phyloP scores from a whole-genome alignment of 1,140 invertebrate species.

The Cryptotermes secundus region DNA sequence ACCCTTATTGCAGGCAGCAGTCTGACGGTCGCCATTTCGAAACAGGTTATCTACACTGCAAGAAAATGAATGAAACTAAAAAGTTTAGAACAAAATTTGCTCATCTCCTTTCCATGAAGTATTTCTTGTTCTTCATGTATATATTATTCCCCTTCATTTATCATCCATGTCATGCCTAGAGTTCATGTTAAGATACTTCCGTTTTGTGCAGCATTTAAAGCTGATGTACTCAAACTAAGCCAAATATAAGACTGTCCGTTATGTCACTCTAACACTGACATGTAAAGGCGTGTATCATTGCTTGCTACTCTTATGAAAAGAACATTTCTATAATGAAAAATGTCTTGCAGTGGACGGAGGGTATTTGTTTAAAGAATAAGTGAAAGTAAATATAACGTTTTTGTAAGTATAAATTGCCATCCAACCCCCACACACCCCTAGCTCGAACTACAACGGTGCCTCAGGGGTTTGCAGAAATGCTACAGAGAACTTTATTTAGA shows the following conservation, averaged over 20 bases:
- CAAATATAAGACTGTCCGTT: too few species aligned
- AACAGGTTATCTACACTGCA: too few species aligned
- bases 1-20: too few species aligned
- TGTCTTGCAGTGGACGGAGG: background rate
- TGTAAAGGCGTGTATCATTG: slow-evolving; percentile 20
- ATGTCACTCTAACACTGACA: too few species aligned
- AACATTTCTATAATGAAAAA: slow-evolving; percentile 15
- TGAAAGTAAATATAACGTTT: background rate
- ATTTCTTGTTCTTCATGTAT: background rate
- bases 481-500: slow-evolving; percentile 3
- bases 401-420: slow-evolving; percentile 5
- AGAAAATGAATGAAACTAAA: too few species aligned
- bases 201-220: background rate
- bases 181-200: too few species aligned
- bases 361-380: background rate
- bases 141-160: background rate
- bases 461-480: background rate
- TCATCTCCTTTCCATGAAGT: too few species aligned
- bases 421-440: background rate
- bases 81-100: too few species aligned
- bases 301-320: background rate
- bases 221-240: background rate
- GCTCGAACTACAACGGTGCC: background rate
- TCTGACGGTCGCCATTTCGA: too few species aligned
- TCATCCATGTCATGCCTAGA: too few species aligned